Conservation (phyloP, 2,113 vertebrate genomes). For the Uropsilus gracilis region DNA sequence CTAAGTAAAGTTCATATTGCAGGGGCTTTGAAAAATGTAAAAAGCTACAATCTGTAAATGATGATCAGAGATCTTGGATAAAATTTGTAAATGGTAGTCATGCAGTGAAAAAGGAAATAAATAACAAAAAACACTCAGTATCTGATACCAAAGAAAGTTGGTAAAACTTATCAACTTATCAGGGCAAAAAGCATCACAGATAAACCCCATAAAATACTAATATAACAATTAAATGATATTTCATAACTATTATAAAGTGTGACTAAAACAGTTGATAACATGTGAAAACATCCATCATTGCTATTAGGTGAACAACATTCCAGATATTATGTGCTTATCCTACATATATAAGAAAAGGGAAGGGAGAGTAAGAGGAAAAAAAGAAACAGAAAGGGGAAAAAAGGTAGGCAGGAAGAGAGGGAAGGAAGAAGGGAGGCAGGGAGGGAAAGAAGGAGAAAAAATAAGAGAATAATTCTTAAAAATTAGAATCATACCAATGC, state of each 20-base stretch:
- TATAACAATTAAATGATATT: not conserved
- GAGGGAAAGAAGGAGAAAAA: not conserved
- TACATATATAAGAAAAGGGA: too few relatives aligned
- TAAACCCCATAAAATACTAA: not conserved
- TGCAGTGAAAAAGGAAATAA: not conserved
- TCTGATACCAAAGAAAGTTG: not conserved
- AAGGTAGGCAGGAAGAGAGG: not conserved
- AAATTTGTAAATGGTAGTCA: not conserved
- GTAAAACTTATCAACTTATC: too few relatives aligned
- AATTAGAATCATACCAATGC: not conserved
- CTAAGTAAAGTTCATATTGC: not conserved
- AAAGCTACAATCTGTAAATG: not conserved
- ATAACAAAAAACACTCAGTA: not conserved
- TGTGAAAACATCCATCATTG: not conserved
- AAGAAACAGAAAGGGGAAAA: too few relatives aligned
- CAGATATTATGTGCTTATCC: not conserved
- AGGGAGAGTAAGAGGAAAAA: not conserved
- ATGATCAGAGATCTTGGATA: not conserved
- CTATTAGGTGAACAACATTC: not conserved
- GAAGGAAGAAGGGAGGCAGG: not conserved
- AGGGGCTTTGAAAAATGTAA: not conserved
- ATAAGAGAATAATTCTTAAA: not conserved
- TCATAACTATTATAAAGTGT: not conserved
- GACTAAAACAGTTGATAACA: not conserved
- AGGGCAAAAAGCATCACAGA: not conserved